These are phyloP conservation scores for Axinella damicornis DNA, from an alignment of 37 sponge, comb jelly and placozoan genomes.

Conservation along the genomic window DNA sequence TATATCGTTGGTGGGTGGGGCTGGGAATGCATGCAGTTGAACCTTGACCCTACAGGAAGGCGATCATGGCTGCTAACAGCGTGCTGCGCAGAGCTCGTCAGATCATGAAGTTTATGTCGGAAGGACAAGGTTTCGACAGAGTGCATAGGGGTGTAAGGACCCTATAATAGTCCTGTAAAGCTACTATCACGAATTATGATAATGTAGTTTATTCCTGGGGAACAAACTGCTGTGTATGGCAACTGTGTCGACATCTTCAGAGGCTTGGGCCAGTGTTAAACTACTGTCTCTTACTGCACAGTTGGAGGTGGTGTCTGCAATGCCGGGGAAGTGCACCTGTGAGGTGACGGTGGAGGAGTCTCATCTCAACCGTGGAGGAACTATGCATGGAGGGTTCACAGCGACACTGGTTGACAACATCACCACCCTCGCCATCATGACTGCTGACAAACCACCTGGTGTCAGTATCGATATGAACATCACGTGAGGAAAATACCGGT, in stretches of 20 bases:
- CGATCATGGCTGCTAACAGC: constrained; percentile 15
- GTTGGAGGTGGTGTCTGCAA: constrained; percentile 40
- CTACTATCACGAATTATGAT: no score
- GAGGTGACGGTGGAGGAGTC: constrained; percentile 76
- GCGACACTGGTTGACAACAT: constrained; percentile 81
- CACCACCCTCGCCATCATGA: constrained; percentile 76
- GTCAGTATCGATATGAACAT: constrained; percentile 71
- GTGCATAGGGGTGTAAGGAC: constrained; percentile 22
- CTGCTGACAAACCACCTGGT: constrained; percentile 71
- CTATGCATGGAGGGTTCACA: constrained; percentile 88
- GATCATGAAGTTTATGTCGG: constrained; percentile 24
- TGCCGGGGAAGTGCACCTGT: constrained; percentile 45
- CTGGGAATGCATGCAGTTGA: no score
- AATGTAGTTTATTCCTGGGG: no score
- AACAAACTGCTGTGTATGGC: no score
- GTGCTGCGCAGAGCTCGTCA: neutral
- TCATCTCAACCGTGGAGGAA: constrained; percentile 67
- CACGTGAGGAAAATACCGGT: constrained; percentile 32
- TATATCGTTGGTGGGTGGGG: no score
- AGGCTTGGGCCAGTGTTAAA: no score
- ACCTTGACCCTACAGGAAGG: neutral
- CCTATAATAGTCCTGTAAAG: no score
- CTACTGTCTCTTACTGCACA: neutral
- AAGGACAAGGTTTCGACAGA: constrained; percentile 21
- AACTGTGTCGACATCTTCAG: no score